Conservation (phyloP, 1,140 invertebrate species). For the Lethrus apterus region DNA sequence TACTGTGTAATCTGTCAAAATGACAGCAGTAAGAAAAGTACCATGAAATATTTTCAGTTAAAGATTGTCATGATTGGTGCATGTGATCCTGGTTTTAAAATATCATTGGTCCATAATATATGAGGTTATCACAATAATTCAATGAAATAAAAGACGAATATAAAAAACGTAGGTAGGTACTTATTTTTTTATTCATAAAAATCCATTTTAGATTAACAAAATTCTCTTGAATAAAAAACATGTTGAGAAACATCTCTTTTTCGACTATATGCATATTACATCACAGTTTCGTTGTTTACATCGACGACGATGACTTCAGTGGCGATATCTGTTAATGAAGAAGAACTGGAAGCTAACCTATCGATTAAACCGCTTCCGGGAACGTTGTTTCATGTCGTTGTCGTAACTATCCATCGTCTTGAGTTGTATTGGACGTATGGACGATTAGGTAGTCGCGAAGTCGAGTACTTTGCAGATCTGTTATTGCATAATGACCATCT, state of each 20-base stretch:
- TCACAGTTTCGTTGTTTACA: slow-evolving; percentile 16
- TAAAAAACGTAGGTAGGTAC: too few species aligned
- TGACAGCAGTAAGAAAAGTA: too few species aligned
- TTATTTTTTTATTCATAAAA: too few species aligned
- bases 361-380: slow-evolving; percentile 7
- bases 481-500: slow-evolving; percentile 34
- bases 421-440: slow-evolving; percentile 26
- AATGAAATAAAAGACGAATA: too few species aligned
- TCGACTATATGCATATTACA: too few species aligned
- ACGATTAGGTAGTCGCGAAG: slow-evolving; percentile 15
- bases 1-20: too few species aligned
- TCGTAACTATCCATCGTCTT: slow-evolving; percentile 34
- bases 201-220: too few species aligned
- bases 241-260: slow-evolving; percentile 1
- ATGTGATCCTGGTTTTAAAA: too few species aligned
- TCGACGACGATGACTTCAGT: slow-evolving; percentile 17
- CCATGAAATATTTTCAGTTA: too few species aligned
- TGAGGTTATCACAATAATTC: too few species aligned
- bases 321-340: slow-evolving; percentile 10
- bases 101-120: too few species aligned
- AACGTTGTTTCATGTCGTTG: slow-evolving; percentile 30
- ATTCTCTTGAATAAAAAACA: slow-evolving; percentile 28
- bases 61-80: too few species aligned
- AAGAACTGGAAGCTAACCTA: slow-evolving; percentile 7
- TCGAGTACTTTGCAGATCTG: slow-evolving; percentile 19